Evolutionary conservation across 2,888 invertebrate genomes (phyloP), one percentile per base, ranked within the genome.

Genomic region (Apamea epomidion): DNA sequence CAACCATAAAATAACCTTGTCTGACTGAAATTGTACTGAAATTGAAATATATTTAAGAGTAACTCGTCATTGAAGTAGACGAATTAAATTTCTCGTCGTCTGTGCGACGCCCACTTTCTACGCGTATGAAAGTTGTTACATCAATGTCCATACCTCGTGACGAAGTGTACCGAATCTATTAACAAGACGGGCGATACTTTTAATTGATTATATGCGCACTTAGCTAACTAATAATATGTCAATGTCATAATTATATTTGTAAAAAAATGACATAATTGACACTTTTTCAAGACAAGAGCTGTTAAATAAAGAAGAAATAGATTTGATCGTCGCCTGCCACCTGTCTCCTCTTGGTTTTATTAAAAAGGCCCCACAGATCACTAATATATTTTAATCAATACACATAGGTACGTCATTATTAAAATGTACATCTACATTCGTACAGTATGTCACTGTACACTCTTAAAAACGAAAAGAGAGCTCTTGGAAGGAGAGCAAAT

Each of bases 1-100:
- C 77, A 87, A 76, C 81, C 80, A 84, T 75, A 71, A 67, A 76
- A 51, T 83, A 90, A 87, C 91, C 91, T 91, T 92, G 91, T 79
- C 77, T 74, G 68, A 45, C 64, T 45, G 68, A 76, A 74, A 76
- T 75, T 81, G 78, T 86, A 87, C 88, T 88, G 82, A 88, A 87
- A 90, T 87, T 83, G 76, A 83, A 85, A 80, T 48, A 74, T 76
- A 82, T 67, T 76, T 64, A 71, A 75, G 79, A 86, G 72, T 29
- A 74, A 67, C 51, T 72, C 21, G 48, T 73, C 51, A 58, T 67
- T 78, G 72, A 81, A 77, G 54, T 76, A 67, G 51, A n/a, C 60
- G 45, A 82, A 76, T 81, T 72, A 67, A 72, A 84, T 71, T 51
- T 67, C 48, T 74, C 58, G 16, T 71, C 25, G 62, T 68, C 32